These are phyloP conservation scores for Malacoctenus gilli DNA, from an alignment of 2,797 vertebrate species.

Conservation along the genomic window DNA sequence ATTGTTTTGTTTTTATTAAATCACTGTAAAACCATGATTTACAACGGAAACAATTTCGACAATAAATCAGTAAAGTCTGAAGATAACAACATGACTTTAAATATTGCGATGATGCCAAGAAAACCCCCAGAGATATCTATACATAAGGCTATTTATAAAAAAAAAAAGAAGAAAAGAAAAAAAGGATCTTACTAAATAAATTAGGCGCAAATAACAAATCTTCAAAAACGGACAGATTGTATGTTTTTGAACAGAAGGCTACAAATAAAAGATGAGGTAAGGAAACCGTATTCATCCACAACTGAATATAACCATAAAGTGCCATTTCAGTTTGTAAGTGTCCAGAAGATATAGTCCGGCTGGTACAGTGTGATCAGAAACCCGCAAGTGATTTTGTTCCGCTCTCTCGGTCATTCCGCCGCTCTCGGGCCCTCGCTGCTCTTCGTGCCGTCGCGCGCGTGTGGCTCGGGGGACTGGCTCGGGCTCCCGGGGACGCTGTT, in stretches of 20 bases:
- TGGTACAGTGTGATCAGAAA: conserved; percentile 4
- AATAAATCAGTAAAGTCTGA: conserved; percentile 11
- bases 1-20: conserved; percentile 34
- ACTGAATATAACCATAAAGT: conserved; percentile 71
- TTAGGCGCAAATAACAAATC: conserved; percentile 2
- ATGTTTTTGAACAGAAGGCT: conserved; percentile 54
- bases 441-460: conserved; percentile 66
- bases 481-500: conserved; percentile 87
- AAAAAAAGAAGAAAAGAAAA: not conserved
- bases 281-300: conserved; percentile 52
- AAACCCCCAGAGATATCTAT: conserved; percentile 2
- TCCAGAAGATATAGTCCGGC: conserved; percentile 23
- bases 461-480: conserved; percentile 85
- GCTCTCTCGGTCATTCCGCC: conserved; percentile 35
- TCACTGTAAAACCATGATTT: conserved; percentile 1
- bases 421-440: conserved; percentile 69
- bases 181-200: conserved; percentile 34
- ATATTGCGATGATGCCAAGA: conserved; percentile 10
- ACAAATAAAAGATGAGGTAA: conserved; percentile 70
- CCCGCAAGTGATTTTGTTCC: too few species aligned
- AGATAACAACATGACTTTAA: conserved; percentile 12
- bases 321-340: conserved; percentile 53
- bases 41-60: conserved; percentile 10
- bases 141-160: not conserved
- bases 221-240: conserved; percentile 24